Conservation (phyloP, 2,797 vertebrate species). For the Dendrocincla fuliginosa region DNA sequence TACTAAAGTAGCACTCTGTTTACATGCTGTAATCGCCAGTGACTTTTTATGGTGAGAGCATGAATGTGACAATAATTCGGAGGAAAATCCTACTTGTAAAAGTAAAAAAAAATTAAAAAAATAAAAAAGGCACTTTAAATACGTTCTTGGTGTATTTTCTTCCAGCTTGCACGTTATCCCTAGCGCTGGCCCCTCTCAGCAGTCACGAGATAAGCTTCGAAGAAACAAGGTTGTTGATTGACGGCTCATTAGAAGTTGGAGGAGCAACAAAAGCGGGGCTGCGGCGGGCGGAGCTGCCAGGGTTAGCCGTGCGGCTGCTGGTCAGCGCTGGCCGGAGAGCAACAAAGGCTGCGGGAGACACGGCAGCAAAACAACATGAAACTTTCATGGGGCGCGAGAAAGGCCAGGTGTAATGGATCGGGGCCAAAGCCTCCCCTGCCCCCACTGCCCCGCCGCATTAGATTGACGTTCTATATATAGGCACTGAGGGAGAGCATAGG, state of each 20-base stretch:
- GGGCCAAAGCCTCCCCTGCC: conserved; percentile 60
- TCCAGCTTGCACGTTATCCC: conserved; percentile 28
- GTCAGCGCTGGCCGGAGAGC: conserved; percentile 69
- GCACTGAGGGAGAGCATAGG: neutral
- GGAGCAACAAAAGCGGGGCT: conserved; percentile 57
- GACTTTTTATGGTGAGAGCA: neutral
- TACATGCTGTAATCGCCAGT: neutral
- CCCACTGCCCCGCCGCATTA: neutral
- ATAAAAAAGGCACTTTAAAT: neutral
- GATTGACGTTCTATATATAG: conserved; percentile 60
- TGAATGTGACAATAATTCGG: neutral
- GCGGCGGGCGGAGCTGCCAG: neutral
- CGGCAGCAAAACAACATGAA: conserved; percentile 71
- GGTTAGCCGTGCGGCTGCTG: conserved; percentile 48
- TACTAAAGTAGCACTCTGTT: neutral
- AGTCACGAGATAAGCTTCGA: conserved; percentile 57
- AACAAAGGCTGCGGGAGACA: conserved; percentile 71
- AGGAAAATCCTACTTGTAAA: conserved; percentile 10
- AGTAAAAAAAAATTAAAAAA: neutral
- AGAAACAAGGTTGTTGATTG: conserved; percentile 66
- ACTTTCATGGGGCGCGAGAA: conserved; percentile 71
- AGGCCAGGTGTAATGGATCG: conserved; percentile 73
- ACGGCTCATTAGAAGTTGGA: conserved; percentile 69
- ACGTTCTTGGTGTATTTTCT: neutral
- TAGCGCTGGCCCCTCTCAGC: conserved; percentile 42